Base-by-base conservation (phyloP, 2,888 invertebrate genomes). In the Aromia moschata region DNA sequence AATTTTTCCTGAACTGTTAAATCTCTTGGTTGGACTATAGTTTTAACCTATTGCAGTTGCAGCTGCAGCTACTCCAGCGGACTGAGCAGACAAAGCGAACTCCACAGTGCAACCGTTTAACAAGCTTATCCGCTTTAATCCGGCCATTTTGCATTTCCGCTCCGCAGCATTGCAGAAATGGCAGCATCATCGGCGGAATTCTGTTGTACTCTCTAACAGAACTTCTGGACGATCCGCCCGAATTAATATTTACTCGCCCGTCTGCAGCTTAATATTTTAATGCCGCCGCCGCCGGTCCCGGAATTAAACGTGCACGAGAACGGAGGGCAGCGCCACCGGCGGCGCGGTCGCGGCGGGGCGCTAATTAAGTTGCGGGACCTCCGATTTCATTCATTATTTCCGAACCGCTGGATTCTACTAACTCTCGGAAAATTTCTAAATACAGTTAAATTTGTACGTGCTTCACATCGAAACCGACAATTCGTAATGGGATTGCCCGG, bases 181-280 rank as follows among this genome's bases (percentile, higher is more conserved):
- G 25, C 4, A 5, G 25, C 25, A 5, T 25, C 7, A 25, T 25
- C 4, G 25, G 25, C 25, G 25, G 4, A 25, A 25, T 25, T 7
- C 3, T 25, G n/a, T n/a, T n/a, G n/a, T n/a, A n/a, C n/a, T n/a
- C n/a, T n/a, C n/a, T n/a, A n/a, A 3, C 25, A 25, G 4, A 25
- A 25, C 54, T 30, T 18, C 20, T 46, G 40, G 36, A 38, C 44
- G 38, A 40, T 3, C 4, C 57, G 31, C 43, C 33, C 49, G 44
- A 60, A 56, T 60, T 60, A 60, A 60, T 60, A 60, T 60, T 60
- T 60, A 56, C 60, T 33, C 36, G 41, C 18, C 45, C 33, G 54
- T 36, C 54, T 45, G 17, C 17, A 54, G 40, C 25, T 56, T 56
- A 56, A 56, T 56, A 56, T 47, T 56, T 46, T 47, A 56, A 56